Evolutionary conservation across 2,113 vertebrate genomes (phyloP), one percentile per base, ranked within the genome.

Genomic region (Oncorhynchus nerka): DNA sequence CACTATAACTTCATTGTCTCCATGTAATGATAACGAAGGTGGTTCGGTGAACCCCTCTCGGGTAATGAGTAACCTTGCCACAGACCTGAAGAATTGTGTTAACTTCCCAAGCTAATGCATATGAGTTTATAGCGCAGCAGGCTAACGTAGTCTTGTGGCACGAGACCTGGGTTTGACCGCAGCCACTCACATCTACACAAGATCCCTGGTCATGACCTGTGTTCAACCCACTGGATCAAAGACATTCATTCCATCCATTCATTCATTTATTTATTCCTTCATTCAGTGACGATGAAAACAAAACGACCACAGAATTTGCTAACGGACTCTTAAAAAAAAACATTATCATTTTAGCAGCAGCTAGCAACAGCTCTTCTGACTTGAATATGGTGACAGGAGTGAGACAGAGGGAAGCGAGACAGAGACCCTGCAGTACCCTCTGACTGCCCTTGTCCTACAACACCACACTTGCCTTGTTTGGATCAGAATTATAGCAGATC

Each of bases 371-470:
- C 13, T 20, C 55, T 20, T 20, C 16, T 22, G 59, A 22, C 4
- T 62, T 62, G 5, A 22, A 22, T 62, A n/a, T 9, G 55, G 16
- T 5, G 55, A 19, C 55, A 57, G 16, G 59, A 22, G 59, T 15
- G 51, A 55, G 16, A 19, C 5, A 34, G 32, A 34, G 6, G 22
- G 59, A 20, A 22, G 59, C n/a, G 59, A 62, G 12, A n/a, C 5
- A 57, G 15, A 57, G 55, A 57, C 32, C 67, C 30, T 15, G 7
- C 32, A 30, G 7, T 68, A 34, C 30, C 80, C 82, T 88, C 73
- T 73, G 79, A 80, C 75, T 79, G 81, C 28, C 84, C 86, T 82
- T 85, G 66, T 59, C 76, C 70, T 77, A 69, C 51, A 64, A 76
- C 78, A 71, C 51, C 65, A 77, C 59, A 5, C 64, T 75, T 78